These are phyloP conservation scores for Selenia dentaria DNA, from an alignment of 2,888 invertebrate genomes.

Conservation along the genomic window DNA sequence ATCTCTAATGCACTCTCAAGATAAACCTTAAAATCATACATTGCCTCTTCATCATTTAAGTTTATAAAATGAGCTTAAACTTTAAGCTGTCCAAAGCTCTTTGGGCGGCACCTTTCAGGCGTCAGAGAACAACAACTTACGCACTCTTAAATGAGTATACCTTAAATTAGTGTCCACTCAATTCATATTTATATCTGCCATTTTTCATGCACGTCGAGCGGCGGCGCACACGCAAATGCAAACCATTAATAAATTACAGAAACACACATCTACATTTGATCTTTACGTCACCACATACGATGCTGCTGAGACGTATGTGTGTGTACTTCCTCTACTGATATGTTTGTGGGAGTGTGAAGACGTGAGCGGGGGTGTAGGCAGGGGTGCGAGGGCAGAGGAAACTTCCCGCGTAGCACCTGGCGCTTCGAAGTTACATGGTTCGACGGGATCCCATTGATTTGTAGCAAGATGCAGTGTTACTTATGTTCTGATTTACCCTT, in stretches of 20 bases:
- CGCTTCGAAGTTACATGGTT: conserved; percentile 71
- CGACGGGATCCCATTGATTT: conserved; percentile 78
- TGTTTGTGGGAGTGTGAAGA: conserved; percentile 54
- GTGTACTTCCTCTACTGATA: conserved; percentile 57
- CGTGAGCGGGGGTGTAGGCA: conserved; percentile 37
- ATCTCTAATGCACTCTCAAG: conserved; percentile 20
- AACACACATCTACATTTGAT: conserved; percentile 62
- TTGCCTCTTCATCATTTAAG: conserved; percentile 26
- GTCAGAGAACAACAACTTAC: conserved; percentile 46
- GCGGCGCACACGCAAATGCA: conserved; percentile 74
- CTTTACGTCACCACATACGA: conserved; percentile 53
- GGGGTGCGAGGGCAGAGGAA: conserved; percentile 40
- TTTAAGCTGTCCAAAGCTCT: conserved; percentile 40
- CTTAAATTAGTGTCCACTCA: conserved; percentile 69
- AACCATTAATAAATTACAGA: conserved; percentile 77
- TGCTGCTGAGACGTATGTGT: conserved; percentile 37
- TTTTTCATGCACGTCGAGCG: conserved; percentile 71
- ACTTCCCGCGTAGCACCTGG: conserved; percentile 83
- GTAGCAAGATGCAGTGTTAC: conserved; percentile 66
- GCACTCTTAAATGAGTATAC: conserved; percentile 56
- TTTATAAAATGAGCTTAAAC: conserved; percentile 17
- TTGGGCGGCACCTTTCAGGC: conserved; percentile 48
- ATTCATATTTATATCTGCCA: conserved; percentile 70
- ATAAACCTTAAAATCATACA: conserved; percentile 22
- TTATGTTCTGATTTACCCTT: conserved; percentile 62